Conservation (phyloP, 2,888 invertebrate species). For the Drosophila setosimentum region DNA sequence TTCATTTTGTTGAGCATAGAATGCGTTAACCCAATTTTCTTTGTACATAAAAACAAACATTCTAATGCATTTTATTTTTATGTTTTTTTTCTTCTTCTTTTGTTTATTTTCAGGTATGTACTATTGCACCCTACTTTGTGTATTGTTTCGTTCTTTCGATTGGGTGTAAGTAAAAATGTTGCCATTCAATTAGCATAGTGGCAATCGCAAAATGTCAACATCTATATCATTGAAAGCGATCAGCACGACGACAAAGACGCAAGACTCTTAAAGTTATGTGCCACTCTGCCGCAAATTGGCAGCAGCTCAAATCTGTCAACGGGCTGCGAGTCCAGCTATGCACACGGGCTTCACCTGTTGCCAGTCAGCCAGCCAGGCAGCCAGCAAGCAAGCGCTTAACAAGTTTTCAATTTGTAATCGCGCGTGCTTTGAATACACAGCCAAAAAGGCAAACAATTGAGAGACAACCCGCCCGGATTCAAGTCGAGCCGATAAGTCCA, state of each 20-base stretch:
- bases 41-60: conserved; percentile 35
- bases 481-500: conserved; percentile 10
- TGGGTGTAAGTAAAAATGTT: conserved; percentile 37
- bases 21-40: conserved; percentile 67
- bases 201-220: conserved; percentile 71
- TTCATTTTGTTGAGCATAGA: conserved; percentile 24
- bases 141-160: conserved; percentile 10
- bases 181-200: conserved; percentile 63
- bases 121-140: conserved; percentile 22
- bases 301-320: conserved; percentile 73
- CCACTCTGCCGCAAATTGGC: conserved; percentile 62
- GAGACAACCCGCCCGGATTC: conserved; percentile 26
- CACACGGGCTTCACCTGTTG: conserved; percentile 63
- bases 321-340: conserved; percentile 24
- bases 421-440: conserved; percentile 79
- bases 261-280: conserved; percentile 39
- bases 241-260: conserved; percentile 37
- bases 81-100: conserved; percentile 29
- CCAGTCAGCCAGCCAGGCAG: conserved; percentile 7
- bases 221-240: conserved; percentile 67
- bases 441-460: conserved; percentile 45
- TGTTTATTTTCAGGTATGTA: conserved; percentile 72
- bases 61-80: conserved; percentile 56
- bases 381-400: conserved; percentile 60
- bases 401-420: conserved; percentile 81